Evolutionary conservation across 2,888 invertebrate species (phyloP), one percentile per base, ranked within the genome.

Genomic region (Sisyra nigra): DNA sequence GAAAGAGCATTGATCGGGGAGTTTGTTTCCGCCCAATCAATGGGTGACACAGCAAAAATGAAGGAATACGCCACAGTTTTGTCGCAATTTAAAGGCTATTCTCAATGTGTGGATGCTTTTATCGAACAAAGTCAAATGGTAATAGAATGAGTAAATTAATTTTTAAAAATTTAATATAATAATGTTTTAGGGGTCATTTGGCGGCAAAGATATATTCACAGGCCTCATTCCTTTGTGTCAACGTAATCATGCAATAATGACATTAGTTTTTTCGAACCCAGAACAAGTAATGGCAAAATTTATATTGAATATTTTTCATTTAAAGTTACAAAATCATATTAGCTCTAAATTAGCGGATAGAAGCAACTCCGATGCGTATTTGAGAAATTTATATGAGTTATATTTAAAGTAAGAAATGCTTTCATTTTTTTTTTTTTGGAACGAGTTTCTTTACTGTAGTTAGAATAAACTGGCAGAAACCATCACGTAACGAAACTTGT

Each of bases 201-300:
- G 80, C 5, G 84, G 84, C 15, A 84, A 84, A 58, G 92, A 94
- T 59, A 82, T 96, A 44, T 97, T 94, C 65, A 76, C 77, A 41
- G 84, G 93, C 46, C 83, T 96, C 9, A 69, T 92, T 36, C 87
- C 88, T 0, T 69, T 97, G 51, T 96, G 94, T 62, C 80, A 80
- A 53, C 82, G 81, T 57, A 92, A 88, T 65, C 74, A 87, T 60
- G 73, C 78, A 53, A 72, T 84, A 48, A 86, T 89, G 48, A 79
- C 80, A 56, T 80, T 83, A 56, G 94, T 98, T 2, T 98, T 98
- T 59, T 81, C 81, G 5, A 92, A 91, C 62, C 92, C 94, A 0
- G 89, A 94, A 51, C 88, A 91, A 67, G 94, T 98, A 7, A 93
- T 97, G 89, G 86, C 89, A 45, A 97, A 97, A 67, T 92, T 96